Evolutionary conservation across 1,140 invertebrate species (phyloP).

Genomic region (Magallana gigas): DNA sequence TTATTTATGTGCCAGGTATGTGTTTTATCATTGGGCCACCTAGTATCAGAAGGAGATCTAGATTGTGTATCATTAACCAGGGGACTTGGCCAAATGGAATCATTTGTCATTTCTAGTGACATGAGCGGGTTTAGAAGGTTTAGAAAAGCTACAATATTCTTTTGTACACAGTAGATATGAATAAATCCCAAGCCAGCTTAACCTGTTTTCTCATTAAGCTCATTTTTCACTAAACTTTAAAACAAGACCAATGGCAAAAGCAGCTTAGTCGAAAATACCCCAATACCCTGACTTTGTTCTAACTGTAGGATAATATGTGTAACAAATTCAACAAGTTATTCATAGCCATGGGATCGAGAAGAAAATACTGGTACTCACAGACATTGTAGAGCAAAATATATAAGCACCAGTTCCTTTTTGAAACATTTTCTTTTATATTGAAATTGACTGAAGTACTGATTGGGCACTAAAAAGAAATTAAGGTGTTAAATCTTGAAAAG

Average conservation of each 20-base stretch:
- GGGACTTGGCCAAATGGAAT: slow-evolving; percentile 32
- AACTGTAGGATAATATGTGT: neutral
- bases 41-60: slow-evolving; percentile 25
- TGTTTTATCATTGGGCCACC: slow-evolving; percentile 21
- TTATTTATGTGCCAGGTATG: neutral
- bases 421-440: too few relatives aligned
- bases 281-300: slow-evolving; percentile 2
- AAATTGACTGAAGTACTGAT: too few relatives aligned
- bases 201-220: slow-evolving; percentile 25
- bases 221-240: slow-evolving; percentile 24
- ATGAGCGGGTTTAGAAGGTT: slow-evolving; percentile 31
- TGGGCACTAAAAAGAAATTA: too few relatives aligned
- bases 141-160: slow-evolving; percentile 21
- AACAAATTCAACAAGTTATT: slow-evolving; percentile 22
- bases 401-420: too few relatives aligned
- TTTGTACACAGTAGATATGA: slow-evolving; percentile 24
- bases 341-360: neutral
- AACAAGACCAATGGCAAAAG: slow-evolving; percentile 18
- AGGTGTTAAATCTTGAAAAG: too few relatives aligned
- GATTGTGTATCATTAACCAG: slow-evolving; percentile 11
- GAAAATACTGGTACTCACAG: neutral
- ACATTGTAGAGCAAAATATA: too few relatives aligned
- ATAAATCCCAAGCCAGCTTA: slow-evolving; percentile 31
- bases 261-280: neutral
- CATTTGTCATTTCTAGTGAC: slow-evolving; percentile 33